Percentiles rank a stretch among this genome's conserved stretches.
phyloP scores from a whole-genome alignment of 2,888 invertebrate genomes.

The Slavum lentiscoides region DNA sequence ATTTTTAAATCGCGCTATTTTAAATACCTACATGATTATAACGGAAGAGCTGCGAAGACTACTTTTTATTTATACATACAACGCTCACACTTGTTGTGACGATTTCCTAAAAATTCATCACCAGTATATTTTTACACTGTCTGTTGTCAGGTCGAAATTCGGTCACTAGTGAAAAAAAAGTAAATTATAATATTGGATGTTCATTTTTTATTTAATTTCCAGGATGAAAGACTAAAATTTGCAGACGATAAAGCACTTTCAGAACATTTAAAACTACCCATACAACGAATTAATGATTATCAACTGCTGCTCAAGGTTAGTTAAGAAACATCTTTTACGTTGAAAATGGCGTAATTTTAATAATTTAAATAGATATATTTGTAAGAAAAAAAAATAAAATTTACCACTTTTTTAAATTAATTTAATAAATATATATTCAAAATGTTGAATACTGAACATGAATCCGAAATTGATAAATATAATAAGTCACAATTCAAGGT shows the following conservation, averaged over 20 bases:
- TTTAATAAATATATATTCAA: not conserved
- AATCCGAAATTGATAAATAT: too few species aligned
- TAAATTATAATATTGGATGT: constrained; percentile 7
- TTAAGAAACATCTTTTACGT: not conserved
- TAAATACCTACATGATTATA: constrained; percentile 35
- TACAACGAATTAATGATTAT: constrained; percentile 95
- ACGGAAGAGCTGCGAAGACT: constrained; percentile 49
- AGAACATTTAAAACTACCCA: constrained; percentile 90
- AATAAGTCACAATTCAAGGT: too few species aligned
- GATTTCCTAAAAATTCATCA: constrained; percentile 52
- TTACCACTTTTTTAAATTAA: not conserved
- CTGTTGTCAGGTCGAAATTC: constrained; percentile 51
- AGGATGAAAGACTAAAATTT: constrained; percentile 82
- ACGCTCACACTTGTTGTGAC: constrained; percentile 50
- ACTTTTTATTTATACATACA: constrained; percentile 35
- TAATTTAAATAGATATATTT: too few species aligned
- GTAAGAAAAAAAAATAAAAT: not conserved
- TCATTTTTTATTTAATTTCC: constrained; percentile 57
- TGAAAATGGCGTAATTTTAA: not conserved
- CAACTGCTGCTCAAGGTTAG: constrained; percentile 84
- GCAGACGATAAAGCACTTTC: constrained; percentile 86
- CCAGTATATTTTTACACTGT: constrained; percentile 52
- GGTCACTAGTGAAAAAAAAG: constrained; percentile 38
- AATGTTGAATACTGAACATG: too few species aligned
- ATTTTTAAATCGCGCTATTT: constrained; percentile 47